Evolutionary conservation across 2,888 invertebrate genomes (phyloP).

Genomic region (Chrysomela aeneicollis): DNA sequence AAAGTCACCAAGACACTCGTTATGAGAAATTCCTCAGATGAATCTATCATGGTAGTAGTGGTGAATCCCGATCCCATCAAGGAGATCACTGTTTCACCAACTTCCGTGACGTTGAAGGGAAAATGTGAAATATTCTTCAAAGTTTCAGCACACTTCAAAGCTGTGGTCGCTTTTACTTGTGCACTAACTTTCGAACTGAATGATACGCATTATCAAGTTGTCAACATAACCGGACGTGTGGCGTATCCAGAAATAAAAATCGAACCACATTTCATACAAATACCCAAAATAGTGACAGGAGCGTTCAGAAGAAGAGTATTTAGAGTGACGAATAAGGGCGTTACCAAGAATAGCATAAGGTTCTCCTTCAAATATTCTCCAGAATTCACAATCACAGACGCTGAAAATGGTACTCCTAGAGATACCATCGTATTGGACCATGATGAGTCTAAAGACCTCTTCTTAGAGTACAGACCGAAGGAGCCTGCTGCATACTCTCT

Average conservation of each 20-base stretch:
- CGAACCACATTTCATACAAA: slow-evolving; percentile 63
- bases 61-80: slow-evolving; percentile 37
- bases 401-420: slow-evolving; percentile 36
- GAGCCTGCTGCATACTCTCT: slow-evolving; percentile 65
- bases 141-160: slow-evolving; percentile 41
- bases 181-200: slow-evolving; percentile 36
- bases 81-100: slow-evolving; percentile 47
- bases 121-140: slow-evolving; percentile 45
- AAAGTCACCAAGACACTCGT: slow-evolving; percentile 38
- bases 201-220: slow-evolving; percentile 55
- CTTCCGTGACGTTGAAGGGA: slow-evolving; percentile 41
- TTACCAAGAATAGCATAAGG: slow-evolving; percentile 45
- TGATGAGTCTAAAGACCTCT: slow-evolving; percentile 50
- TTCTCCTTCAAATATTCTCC: slow-evolving; percentile 55
- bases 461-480: slow-evolving; percentile 59
- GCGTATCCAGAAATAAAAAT: slow-evolving; percentile 64
- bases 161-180: slow-evolving; percentile 39
- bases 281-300: slow-evolving; percentile 61
- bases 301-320: slow-evolving; percentile 52
- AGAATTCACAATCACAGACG: slow-evolving; percentile 54
- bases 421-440: slow-evolving; percentile 47
- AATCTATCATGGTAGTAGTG: slow-evolving; percentile 40
- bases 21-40: slow-evolving; percentile 45
- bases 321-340: slow-evolving; percentile 52
- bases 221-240: slow-evolving; percentile 63